phyloP scores from a whole-genome alignment of 2,888 invertebrate genomes.

The Lottia scabra region DNA sequence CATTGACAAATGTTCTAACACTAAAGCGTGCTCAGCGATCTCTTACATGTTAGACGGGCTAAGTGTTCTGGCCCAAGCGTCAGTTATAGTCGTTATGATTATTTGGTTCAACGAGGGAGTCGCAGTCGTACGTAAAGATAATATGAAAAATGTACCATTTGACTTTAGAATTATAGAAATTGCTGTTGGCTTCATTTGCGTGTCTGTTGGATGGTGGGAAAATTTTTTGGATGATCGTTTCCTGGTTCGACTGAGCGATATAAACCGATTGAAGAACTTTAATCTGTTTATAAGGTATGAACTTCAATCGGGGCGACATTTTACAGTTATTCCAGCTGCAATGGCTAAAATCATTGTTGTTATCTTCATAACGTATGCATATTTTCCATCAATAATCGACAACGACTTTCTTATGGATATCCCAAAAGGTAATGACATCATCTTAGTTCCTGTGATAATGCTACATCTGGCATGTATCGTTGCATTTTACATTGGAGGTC shows the following conservation, averaged over 20 bases:
- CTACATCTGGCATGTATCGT: constrained; percentile 27
- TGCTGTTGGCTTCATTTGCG: constrained; percentile 39
- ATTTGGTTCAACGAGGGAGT: constrained; percentile 17
- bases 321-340: constrained; percentile 8
- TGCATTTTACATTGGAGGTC: constrained; percentile 69
- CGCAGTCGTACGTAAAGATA: not conserved
- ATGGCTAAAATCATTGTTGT: not conserved
- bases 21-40: not conserved
- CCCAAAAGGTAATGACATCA: not conserved
- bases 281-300: constrained; percentile 26
- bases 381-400: not conserved
- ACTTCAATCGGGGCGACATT: constrained; percentile 25
- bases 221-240: constrained; percentile 54
- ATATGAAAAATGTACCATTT: not conserved
- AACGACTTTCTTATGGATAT: not conserved
- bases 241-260: constrained; percentile 12
- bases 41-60: constrained; percentile 25
- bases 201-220: constrained; percentile 55
- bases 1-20: not conserved
- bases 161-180: constrained; percentile 26
- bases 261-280: constrained; percentile 23
- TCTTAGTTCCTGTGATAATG: constrained; percentile 1
- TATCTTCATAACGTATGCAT: not conserved
- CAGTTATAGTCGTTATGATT: constrained; percentile 36
- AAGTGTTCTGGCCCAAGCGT: constrained; percentile 35